Conservation (phyloP, 2,113 vertebrate genomes). For the Varanus komodoensis region DNA sequence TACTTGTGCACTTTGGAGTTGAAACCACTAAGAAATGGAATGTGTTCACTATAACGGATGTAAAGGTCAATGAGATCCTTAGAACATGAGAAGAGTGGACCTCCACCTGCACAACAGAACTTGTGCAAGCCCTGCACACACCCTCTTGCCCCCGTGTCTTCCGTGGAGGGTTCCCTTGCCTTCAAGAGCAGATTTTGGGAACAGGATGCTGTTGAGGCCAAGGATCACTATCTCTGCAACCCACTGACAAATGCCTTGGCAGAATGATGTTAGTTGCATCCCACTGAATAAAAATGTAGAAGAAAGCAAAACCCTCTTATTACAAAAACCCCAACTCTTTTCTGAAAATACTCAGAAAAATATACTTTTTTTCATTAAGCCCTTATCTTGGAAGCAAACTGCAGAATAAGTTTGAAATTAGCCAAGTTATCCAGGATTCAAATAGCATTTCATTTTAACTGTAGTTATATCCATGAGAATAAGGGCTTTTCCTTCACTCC, state of each 20-base stretch:
- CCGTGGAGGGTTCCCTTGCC: no score
- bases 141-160: no score
- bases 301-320: neutral
- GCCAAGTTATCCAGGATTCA: neutral
- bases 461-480: neutral
- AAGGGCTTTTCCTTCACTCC: neutral
- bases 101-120: no score
- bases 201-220: no score
- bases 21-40: neutral
- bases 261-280: no score
- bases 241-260: neutral
- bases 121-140: no score
- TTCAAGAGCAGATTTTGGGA: no score
- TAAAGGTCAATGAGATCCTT: neutral
- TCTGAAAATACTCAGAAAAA: constrained; percentile 13
- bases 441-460: neutral
- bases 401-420: constrained; percentile 26
- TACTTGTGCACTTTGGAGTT: neutral
- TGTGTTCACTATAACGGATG: neutral
- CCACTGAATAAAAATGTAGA: neutral
- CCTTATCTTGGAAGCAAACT: neutral
- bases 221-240: no score
- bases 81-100: no score
- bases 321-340: neutral
- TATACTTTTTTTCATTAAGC: neutral